Evolutionary conservation across 2,113 vertebrate genomes (phyloP).

Genomic region (Saccopteryx leptura): DNA sequence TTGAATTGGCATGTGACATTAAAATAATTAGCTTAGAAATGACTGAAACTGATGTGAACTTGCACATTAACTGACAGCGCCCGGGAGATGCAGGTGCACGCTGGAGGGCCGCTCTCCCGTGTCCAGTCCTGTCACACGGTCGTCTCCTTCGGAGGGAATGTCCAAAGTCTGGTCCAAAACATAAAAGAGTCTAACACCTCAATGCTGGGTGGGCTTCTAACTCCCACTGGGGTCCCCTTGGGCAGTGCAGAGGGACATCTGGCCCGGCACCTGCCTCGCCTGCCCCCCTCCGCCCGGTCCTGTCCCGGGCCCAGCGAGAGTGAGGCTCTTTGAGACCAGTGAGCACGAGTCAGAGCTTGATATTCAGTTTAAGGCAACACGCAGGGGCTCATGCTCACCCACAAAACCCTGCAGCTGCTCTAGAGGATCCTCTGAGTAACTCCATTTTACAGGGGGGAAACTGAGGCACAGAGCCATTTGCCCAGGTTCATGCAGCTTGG

Average conservation of each 20-base stretch:
- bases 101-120: neutral
- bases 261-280: rapidly evolving
- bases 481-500: neutral
- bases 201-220: neutral
- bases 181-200: neutral
- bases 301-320: rapidly evolving
- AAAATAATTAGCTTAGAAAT: neutral
- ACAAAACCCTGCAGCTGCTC: neutral
- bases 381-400: rapidly evolving
- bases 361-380: neutral
- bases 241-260: neutral
- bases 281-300: rapidly evolving
- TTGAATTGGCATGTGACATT: neutral
- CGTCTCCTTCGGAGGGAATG: neutral
- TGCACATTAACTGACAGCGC: neutral
- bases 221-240: neutral
- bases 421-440: neutral
- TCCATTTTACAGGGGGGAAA: neutral
- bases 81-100: neutral
- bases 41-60: neutral
- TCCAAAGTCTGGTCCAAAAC: neutral
- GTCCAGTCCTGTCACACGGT: neutral
- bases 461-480: neutral
- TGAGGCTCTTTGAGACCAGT: neutral
- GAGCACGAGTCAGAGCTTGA: neutral